These are phyloP conservation scores for Drosophila neocordata DNA, from an alignment of 1,140 invertebrate species.

Conservation along the genomic window DNA sequence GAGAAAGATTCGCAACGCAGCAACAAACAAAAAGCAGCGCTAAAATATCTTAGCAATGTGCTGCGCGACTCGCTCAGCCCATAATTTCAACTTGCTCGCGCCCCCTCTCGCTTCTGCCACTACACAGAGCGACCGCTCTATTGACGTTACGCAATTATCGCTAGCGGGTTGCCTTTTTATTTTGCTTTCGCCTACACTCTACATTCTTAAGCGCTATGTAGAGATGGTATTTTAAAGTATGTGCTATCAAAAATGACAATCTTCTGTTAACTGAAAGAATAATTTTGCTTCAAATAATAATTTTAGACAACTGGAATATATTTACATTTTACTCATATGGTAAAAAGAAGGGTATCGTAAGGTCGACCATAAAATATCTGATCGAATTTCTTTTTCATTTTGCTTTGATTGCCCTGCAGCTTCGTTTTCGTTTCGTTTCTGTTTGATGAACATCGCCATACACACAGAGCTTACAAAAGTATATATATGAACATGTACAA, in stretches of 20 bases:
- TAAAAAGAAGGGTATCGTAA: neutral
- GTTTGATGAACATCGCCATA: slow-evolving; percentile 25
- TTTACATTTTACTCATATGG: too few relatives aligned
- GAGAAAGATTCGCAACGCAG: slow-evolving; percentile 43
- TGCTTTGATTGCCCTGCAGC: slow-evolving; percentile 32
- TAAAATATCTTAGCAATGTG: slow-evolving; percentile 50
- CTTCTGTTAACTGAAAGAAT: too few relatives aligned
- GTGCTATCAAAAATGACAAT: too few relatives aligned
- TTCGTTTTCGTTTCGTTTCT: slow-evolving; percentile 33
- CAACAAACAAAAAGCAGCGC: slow-evolving; percentile 63
- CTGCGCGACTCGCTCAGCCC: slow-evolving; percentile 30
- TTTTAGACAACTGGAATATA: too few relatives aligned
- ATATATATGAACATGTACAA: neutral
- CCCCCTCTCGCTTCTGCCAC: slow-evolving; percentile 1
- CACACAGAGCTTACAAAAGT: neutral
- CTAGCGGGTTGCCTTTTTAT: slow-evolving; percentile 26
- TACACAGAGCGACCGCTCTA: slow-evolving; percentile 20
- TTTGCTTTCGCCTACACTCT: neutral
- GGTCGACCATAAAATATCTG: neutral
- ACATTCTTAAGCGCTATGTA: too few relatives aligned
- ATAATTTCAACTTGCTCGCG: slow-evolving; percentile 25
- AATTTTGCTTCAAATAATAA: too few relatives aligned
- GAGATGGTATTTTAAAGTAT: neutral
- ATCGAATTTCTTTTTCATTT: slow-evolving; percentile 1
- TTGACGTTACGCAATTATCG: slow-evolving; percentile 69